A percentile compares a stretch with the other conserved stretches of the same genome.
These are phyloP conservation scores for Halictus ligatus DNA, from an alignment of 2,888 invertebrate species.

Conservation along the genomic window DNA sequence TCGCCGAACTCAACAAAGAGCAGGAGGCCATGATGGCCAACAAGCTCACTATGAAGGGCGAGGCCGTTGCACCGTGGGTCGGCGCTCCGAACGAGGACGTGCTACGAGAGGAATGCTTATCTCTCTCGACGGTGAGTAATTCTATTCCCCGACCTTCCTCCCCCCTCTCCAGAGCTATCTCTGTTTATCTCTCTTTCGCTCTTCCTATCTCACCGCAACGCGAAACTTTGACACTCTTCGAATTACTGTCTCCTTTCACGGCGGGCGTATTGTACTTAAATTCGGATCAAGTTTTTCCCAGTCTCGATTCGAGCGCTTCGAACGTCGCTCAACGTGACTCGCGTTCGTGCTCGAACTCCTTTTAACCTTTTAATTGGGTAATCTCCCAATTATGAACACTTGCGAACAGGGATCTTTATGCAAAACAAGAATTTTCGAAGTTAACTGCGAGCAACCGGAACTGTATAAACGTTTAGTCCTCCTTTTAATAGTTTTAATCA, in stretches of 20 bases:
- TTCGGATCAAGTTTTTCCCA: neutral
- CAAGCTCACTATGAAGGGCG: slow-evolving; percentile 89
- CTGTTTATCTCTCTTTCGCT: neutral
- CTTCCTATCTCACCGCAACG: neutral
- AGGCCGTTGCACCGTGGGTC: slow-evolving; percentile 96
- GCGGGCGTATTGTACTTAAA: neutral
- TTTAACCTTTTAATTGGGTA: neutral
- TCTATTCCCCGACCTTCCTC: slow-evolving; percentile 17
- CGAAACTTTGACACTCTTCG: slow-evolving; percentile 1
- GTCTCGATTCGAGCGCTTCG: neutral
- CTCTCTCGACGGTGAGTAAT: slow-evolving; percentile 92
- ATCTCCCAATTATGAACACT: neutral
- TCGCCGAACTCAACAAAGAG: slow-evolving; percentile 98
- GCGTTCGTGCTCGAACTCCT: neutral
- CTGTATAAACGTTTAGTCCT: neutral
- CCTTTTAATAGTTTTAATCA: too few species aligned
- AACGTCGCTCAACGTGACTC: neutral
- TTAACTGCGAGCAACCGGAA: too few species aligned
- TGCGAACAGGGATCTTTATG: neutral
- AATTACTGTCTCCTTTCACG: neutral
- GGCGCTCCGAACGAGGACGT: slow-evolving; percentile 97
- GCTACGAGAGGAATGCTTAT: slow-evolving; percentile 97
- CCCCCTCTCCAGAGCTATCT: neutral
- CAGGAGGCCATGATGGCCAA: slow-evolving; percentile 98
- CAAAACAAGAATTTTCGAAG: neutral